These are phyloP conservation scores for Drepanosiphum platanoidis DNA, from an alignment of 2,888 invertebrate species.

Conservation along the genomic window DNA sequence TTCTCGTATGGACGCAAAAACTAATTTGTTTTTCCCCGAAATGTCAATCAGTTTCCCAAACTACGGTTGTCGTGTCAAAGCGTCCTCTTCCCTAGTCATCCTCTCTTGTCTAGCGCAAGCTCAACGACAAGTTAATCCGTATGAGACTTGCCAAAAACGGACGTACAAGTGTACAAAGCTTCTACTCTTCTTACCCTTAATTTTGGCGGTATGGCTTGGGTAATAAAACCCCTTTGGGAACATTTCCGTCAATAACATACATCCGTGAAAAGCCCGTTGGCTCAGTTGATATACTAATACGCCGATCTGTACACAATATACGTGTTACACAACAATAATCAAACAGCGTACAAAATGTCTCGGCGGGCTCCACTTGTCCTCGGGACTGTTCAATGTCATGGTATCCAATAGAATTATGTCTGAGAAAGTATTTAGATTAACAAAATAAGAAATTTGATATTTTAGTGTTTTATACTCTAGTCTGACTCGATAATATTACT, in stretches of 20 bases:
- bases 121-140: constrained; percentile 61
- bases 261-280: constrained; percentile 41
- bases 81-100: constrained; percentile 21
- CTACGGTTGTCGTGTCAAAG: constrained; percentile 52
- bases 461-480: too few species aligned
- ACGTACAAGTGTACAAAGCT: constrained; percentile 57
- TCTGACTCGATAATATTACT: too few species aligned
- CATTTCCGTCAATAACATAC: constrained; percentile 53
- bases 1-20: constrained; percentile 35
- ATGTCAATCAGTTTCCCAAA: constrained; percentile 48
- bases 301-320: constrained; percentile 40
- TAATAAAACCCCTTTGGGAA: constrained; percentile 51
- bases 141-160: constrained; percentile 56
- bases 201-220: constrained; percentile 17
- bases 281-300: constrained; percentile 49
- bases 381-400: background rate
- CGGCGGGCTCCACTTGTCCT: background rate
- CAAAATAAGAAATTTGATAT: background rate
- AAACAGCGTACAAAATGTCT: background rate
- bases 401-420: background rate
- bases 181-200: constrained; percentile 36
- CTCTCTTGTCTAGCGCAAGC: constrained; percentile 48
- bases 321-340: constrained; percentile 35
- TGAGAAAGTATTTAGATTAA: background rate
- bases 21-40: constrained; percentile 53